A percentile compares a stretch with the other conserved stretches of the same genome.
phyloP scores from a whole-genome alignment of 2,113 vertebrate genomes.

The Euleptes europaea region DNA sequence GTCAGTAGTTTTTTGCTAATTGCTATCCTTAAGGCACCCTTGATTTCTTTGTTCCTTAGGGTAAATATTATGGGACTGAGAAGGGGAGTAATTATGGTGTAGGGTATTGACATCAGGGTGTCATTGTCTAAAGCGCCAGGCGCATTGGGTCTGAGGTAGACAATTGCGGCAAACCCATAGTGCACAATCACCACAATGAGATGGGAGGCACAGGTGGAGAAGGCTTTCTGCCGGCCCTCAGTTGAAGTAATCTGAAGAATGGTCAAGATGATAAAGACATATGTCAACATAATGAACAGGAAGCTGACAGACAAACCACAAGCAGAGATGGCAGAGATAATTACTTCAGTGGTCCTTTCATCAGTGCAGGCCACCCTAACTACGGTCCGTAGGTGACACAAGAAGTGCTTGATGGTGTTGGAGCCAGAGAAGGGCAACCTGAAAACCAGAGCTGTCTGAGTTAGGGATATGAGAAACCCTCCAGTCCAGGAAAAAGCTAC shows the following conservation, averaged over 20 bases:
- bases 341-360: neutral
- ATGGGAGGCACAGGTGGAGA: slow-evolving; percentile 56
- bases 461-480: slow-evolving; percentile 28
- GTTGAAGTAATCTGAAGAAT: slow-evolving; percentile 17
- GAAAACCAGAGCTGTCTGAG: slow-evolving; percentile 27
- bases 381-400: slow-evolving; percentile 45
- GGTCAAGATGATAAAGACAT: slow-evolving; percentile 29
- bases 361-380: slow-evolving; percentile 41
- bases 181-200: slow-evolving; percentile 48
- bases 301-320: slow-evolving; percentile 46
- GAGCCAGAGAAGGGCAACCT: slow-evolving; percentile 34
- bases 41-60: slow-evolving; percentile 51
- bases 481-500: slow-evolving; percentile 38
- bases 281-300: slow-evolving; percentile 45
- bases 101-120: slow-evolving; percentile 31
- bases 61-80: slow-evolving; percentile 40
- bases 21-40: slow-evolving; percentile 34
- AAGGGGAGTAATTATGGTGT: slow-evolving; percentile 44
- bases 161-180: slow-evolving; percentile 44
- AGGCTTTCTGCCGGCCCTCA: slow-evolving; percentile 24
- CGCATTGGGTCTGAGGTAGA: slow-evolving; percentile 37
- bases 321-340: slow-evolving; percentile 36
- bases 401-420: slow-evolving; percentile 44
- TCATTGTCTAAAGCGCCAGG: neutral
- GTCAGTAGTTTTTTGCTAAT: slow-evolving; percentile 1